Evolutionary conservation across 2,888 invertebrate species (phyloP).

Genomic region (Hermaeophaga mercurialis): DNA sequence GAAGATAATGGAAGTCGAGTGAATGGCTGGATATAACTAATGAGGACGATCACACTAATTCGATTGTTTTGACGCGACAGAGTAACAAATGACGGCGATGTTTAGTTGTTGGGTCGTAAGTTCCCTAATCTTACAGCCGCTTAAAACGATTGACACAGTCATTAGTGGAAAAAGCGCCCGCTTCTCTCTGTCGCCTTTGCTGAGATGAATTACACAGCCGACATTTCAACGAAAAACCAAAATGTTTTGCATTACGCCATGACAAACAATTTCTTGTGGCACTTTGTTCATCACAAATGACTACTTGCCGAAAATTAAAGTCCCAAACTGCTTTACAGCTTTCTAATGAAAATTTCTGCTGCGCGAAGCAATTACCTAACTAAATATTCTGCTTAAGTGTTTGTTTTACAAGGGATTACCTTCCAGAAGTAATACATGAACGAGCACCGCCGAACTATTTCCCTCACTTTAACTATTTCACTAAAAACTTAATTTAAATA

Average conservation of each 20-base stretch:
- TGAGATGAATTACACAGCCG: conserved; percentile 38
- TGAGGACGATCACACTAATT: conserved; percentile 30
- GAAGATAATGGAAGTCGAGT: too few relatives aligned
- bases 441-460: too few relatives aligned
- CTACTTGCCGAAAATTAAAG: neutral
- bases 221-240: conserved; percentile 28
- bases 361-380: neutral
- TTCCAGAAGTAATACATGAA: too few relatives aligned
- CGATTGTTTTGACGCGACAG: conserved; percentile 35
- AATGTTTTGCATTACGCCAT: conserved; percentile 30
- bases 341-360: neutral
- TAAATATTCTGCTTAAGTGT: too few relatives aligned
- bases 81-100: conserved; percentile 32
- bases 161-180: conserved; percentile 51
- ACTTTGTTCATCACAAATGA: conserved; percentile 8
- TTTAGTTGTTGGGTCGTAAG: conserved; percentile 33
- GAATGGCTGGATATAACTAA: conserved; percentile 28
- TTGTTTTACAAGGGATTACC: too few relatives aligned
- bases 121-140: conserved; percentile 42
- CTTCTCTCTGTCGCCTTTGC: conserved; percentile 43
- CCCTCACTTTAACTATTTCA: too few relatives aligned
- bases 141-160: conserved; percentile 48
- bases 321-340: too few relatives aligned
- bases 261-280: conserved; percentile 29
- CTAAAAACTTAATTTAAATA: too few relatives aligned